phyloP scores from a whole-genome alignment of 2,888 invertebrate genomes.

The Hypomecis atomaria region DNA sequence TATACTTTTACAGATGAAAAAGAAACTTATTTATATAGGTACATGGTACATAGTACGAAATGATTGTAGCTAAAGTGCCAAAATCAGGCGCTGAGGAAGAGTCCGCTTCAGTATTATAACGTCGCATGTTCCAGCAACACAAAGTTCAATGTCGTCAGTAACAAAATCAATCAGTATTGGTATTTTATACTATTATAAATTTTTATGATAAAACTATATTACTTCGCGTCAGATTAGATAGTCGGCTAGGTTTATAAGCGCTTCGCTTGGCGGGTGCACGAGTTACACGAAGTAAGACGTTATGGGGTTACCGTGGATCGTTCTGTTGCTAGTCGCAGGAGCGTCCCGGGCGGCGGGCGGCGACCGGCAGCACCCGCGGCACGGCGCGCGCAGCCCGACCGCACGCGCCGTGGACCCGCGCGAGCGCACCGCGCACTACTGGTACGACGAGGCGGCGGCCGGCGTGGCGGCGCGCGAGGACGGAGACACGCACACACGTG shows the following conservation, averaged over 20 bases:
- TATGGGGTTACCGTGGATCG: slow-evolving; percentile 10
- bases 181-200: too few relatives aligned
- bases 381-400: neutral
- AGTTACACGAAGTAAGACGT: neutral
- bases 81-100: too few relatives aligned
- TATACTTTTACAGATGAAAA: too few relatives aligned
- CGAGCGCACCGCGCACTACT: slow-evolving; percentile 37
- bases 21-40: too few relatives aligned
- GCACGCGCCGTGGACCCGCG: slow-evolving; percentile 13
- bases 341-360: slow-evolving; percentile 21
- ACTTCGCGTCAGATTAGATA: slow-evolving; percentile 13
- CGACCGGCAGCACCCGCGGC: slow-evolving; percentile 34
- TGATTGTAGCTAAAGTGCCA: too few relatives aligned
- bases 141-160: too few relatives aligned
- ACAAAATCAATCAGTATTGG: too few relatives aligned
- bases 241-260: slow-evolving; percentile 12
- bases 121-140: too few relatives aligned
- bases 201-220: too few relatives aligned
- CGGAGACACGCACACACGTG: slow-evolving; percentile 45
- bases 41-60: too few relatives aligned
- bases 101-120: too few relatives aligned
- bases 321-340: slow-evolving; percentile 13
- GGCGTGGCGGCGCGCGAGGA: slow-evolving; percentile 40
- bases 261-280: neutral
- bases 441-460: slow-evolving; percentile 42